Conservation (phyloP, 2,888 invertebrate genomes). For the Trachelus troglodyta region DNA sequence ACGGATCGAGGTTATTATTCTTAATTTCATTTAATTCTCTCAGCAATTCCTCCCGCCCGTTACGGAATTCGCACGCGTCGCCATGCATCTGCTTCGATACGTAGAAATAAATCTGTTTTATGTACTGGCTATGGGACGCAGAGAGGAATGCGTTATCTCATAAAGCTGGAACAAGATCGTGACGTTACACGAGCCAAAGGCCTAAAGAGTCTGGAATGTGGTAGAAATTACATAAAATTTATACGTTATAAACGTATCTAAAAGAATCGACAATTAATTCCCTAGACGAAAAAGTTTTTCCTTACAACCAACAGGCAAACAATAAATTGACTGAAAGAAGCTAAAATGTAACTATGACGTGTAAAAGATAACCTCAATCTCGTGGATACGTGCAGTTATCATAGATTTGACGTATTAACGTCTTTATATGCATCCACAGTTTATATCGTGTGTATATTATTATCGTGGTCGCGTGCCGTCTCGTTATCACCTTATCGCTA, state of each 20-base stretch:
- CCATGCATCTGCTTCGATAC: neutral
- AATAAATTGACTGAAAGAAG: neutral
- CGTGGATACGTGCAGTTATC: slow-evolving; percentile 10
- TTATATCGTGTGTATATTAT: neutral
- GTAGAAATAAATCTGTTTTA: neutral
- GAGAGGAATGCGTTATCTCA: neutral
- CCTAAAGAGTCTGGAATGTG: neutral
- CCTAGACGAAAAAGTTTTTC: neutral
- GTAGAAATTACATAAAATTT: neutral
- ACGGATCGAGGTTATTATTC: too few relatives aligned
- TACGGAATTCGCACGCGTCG: neutral
- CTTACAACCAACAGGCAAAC: neutral
- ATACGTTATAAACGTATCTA: neutral
- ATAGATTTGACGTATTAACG: slow-evolving; percentile 5
- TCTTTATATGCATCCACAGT: neutral
- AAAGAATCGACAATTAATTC: neutral
- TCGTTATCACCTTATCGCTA: slow-evolving; percentile 40
- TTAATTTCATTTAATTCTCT: too few relatives aligned
- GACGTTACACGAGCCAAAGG: neutral
- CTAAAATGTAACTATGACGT: neutral
- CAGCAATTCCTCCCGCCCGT: too few relatives aligned
- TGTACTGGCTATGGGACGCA: neutral
- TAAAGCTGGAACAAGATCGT: neutral
- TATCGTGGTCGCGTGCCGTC: slow-evolving; percentile 47
- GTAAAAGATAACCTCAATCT: neutral